Evolutionary conservation across 2,888 invertebrate species (phyloP).

Genomic region (Camponotus fellah): DNA sequence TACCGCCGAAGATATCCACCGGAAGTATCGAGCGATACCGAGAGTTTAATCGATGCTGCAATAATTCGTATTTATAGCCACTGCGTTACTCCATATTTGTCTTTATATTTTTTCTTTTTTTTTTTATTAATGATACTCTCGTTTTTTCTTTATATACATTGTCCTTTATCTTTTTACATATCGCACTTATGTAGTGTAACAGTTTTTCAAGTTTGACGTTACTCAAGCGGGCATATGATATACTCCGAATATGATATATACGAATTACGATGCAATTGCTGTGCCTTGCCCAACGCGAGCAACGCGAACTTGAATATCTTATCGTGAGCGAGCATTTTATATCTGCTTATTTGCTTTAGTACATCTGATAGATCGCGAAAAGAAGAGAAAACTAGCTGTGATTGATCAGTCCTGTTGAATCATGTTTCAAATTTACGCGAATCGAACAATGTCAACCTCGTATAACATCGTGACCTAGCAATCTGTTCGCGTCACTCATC

Average conservation of each 20-base stretch:
- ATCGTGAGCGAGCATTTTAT: constrained; percentile 55
- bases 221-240: not conserved
- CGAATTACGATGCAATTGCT: not conserved
- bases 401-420: constrained; percentile 57
- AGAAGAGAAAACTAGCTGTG: constrained; percentile 48
- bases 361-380: constrained; percentile 54
- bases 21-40: constrained; percentile 46
- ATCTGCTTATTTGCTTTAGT: constrained; percentile 57
- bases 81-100: constrained; percentile 59
- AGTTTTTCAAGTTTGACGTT: constrained; percentile 50
- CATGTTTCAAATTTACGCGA: not conserved
- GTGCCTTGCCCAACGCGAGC: not conserved
- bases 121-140: constrained; percentile 35
- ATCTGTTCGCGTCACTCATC: not conserved
- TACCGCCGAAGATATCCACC: constrained; percentile 42
- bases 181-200: constrained; percentile 58
- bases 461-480: not conserved
- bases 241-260: not conserved
- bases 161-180: constrained; percentile 48
- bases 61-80: constrained; percentile 51
- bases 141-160: constrained; percentile 52
- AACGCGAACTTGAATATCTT: constrained; percentile 16
- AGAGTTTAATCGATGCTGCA: constrained; percentile 30
- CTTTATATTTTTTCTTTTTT: constrained; percentile 26
- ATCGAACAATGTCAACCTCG: not conserved